These are phyloP conservation scores for Hemithea aestivaria DNA, from an alignment of 2,888 invertebrate species.

Conservation along the genomic window DNA sequence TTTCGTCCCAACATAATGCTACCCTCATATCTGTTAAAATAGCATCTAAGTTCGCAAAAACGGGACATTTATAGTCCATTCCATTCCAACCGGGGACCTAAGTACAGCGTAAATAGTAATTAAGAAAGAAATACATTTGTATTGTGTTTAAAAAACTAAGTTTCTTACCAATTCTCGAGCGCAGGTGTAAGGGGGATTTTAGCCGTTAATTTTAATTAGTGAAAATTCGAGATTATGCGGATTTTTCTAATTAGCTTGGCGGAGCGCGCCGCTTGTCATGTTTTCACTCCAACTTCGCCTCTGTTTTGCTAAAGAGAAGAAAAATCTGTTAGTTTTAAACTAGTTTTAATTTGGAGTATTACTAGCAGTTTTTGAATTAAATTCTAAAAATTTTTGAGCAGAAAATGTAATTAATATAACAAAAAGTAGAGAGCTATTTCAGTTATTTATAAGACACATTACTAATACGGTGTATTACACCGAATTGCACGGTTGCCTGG, in stretches of 20 bases:
- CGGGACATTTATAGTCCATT: slow-evolving; percentile 5
- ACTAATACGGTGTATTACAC: too few relatives aligned
- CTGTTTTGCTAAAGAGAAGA: not conserved
- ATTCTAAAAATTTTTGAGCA: too few relatives aligned
- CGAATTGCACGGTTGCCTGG: too few relatives aligned
- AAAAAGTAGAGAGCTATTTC: too few relatives aligned
- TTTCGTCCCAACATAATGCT: too few relatives aligned
- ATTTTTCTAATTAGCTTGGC: slow-evolving; percentile 61
- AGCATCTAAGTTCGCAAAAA: slow-evolving; percentile 1
- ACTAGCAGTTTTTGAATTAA: too few relatives aligned
- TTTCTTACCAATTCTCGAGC: slow-evolving; percentile 33
- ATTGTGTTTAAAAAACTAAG: slow-evolving; percentile 30
- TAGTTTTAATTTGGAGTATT: too few relatives aligned
- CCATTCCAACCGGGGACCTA: slow-evolving; percentile 8
- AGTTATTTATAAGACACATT: too few relatives aligned
- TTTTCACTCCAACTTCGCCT: slow-evolving; percentile 11
- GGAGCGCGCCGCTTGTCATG: slow-evolving; percentile 18
- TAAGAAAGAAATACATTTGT: slow-evolving; percentile 26
- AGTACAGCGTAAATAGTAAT: slow-evolving; percentile 35
- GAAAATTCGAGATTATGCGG: slow-evolving; percentile 57
- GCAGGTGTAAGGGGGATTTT: slow-evolving; percentile 49
- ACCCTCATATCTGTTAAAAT: too few relatives aligned
- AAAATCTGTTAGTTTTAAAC: not conserved
- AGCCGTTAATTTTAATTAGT: slow-evolving; percentile 62
- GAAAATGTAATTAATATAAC: too few relatives aligned